Conservation (phyloP, 2,113 vertebrate species). For the Nipponia nippon region DNA sequence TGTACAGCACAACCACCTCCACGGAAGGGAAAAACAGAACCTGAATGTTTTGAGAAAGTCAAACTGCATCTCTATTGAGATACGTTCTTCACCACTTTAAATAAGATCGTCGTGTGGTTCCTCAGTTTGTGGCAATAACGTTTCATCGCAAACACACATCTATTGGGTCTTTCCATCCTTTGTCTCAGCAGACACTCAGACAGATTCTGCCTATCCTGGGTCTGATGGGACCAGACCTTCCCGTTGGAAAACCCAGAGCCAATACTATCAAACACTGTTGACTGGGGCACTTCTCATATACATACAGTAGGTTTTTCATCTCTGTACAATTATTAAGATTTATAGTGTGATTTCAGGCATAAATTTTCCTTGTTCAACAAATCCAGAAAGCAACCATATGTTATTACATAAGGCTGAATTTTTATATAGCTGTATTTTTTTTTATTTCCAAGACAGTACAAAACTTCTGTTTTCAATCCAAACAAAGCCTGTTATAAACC, state of each 20-base stretch:
- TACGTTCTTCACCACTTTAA: background rate
- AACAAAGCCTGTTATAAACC: background rate
- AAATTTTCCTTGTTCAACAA: background rate
- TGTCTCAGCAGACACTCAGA: fast-evolving
- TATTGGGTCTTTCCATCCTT: fast-evolving
- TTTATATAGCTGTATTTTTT: background rate
- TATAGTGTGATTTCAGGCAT: background rate
- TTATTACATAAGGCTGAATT: background rate
- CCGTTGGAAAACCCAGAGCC: fast-evolving
- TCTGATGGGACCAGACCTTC: background rate
- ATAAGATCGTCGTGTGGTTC: fast-evolving
- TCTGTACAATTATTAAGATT: background rate
- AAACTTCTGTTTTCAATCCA: background rate
- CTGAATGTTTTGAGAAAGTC: no score
- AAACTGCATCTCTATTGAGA: background rate
- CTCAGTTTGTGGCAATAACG: fast-evolving
- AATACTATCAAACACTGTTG: fast-evolving
- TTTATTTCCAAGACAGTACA: background rate
- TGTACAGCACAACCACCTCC: background rate
- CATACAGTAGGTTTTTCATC: background rate
- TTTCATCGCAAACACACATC: fast-evolving
- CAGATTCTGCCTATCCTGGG: background rate
- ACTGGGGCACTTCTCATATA: background rate
- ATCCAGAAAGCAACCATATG: background rate
- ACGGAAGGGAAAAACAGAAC: background rate